Evolutionary conservation across 2,888 invertebrate genomes (phyloP).

Genomic region (Nineta flava): DNA sequence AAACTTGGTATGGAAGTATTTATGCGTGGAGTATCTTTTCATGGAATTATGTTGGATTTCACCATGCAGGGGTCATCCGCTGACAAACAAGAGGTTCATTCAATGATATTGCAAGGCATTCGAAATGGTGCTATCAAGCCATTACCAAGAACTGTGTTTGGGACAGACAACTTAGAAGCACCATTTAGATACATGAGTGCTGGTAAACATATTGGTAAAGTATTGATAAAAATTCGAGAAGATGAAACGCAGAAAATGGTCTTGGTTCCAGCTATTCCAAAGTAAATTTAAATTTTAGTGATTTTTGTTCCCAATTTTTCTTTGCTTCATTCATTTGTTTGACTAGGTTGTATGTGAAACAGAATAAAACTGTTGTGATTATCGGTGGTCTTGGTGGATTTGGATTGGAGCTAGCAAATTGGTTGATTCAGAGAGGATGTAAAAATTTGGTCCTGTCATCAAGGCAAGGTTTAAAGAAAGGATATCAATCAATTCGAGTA

Average conservation of each 20-base stretch:
- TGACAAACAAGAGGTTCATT: constrained; percentile 34
- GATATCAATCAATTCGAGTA: constrained; percentile 65
- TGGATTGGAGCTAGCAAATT: constrained; percentile 75
- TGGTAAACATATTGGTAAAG: constrained; percentile 71
- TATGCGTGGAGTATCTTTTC: constrained; percentile 55
- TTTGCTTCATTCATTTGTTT: not conserved
- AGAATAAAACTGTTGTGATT: constrained; percentile 31
- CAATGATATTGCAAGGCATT: constrained; percentile 32
- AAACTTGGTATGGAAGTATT: constrained; percentile 47
- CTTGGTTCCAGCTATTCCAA: constrained; percentile 28
- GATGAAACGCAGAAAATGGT: constrained; percentile 22
- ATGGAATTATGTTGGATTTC: constrained; percentile 61
- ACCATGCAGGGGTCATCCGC: not conserved
- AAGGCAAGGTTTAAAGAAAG: constrained; percentile 58
- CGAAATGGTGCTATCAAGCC: constrained; percentile 50
- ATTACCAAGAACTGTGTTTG: constrained; percentile 45
- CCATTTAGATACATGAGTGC: constrained; percentile 50
- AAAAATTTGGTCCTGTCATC: constrained; percentile 65
- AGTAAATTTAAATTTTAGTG: constrained; percentile 16
- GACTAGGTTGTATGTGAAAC: not conserved
- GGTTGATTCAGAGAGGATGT: constrained; percentile 72
- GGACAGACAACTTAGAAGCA: constrained; percentile 45
- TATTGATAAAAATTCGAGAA: constrained; percentile 25
- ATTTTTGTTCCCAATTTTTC: too few species aligned
- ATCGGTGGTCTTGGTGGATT: constrained; percentile 82